phyloP scores from a whole-genome alignment of 2,113 vertebrate species.

The Sprattus sprattus region DNA sequence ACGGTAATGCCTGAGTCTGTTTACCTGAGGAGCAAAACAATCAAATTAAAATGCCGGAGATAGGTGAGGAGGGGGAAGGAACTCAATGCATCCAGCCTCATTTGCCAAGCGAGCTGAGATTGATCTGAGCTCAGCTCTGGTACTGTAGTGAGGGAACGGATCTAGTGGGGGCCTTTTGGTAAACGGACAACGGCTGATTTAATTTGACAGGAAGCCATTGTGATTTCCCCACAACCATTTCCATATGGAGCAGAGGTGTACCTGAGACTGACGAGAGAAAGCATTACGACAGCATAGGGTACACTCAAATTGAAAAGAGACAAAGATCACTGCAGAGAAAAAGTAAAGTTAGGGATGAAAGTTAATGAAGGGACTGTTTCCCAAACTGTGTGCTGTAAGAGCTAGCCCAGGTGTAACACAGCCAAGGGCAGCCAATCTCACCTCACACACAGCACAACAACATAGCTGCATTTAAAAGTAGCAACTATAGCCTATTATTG shows the following conservation, averaged over 20 bases:
- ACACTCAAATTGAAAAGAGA: no score
- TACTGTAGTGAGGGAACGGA: background rate
- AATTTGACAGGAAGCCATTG: background rate
- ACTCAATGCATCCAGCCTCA: background rate
- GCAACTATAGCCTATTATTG: no score
- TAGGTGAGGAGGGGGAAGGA: background rate
- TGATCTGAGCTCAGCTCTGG: background rate
- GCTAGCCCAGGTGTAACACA: no score
- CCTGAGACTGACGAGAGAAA: no score
- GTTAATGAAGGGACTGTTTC: no score
- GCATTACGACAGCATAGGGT: no score
- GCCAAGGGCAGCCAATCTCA: no score
- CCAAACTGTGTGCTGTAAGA: no score
- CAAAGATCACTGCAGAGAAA: no score
- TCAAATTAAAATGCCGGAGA: background rate
- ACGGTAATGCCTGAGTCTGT: constrained; percentile 5
- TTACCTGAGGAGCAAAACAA: constrained; percentile 4
- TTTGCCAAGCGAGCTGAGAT: background rate
- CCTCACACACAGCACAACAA: no score
- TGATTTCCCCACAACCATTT: background rate
- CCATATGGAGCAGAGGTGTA: background rate
- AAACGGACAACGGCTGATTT: background rate
- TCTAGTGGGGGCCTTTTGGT: background rate
- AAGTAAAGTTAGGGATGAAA: no score
- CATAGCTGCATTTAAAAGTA: no score